A percentile compares a stretch with the other conserved stretches of the same genome.
Conservation (phyloP, 1,140 invertebrate genomes). For the Chironomus striatipennis region DNA sequence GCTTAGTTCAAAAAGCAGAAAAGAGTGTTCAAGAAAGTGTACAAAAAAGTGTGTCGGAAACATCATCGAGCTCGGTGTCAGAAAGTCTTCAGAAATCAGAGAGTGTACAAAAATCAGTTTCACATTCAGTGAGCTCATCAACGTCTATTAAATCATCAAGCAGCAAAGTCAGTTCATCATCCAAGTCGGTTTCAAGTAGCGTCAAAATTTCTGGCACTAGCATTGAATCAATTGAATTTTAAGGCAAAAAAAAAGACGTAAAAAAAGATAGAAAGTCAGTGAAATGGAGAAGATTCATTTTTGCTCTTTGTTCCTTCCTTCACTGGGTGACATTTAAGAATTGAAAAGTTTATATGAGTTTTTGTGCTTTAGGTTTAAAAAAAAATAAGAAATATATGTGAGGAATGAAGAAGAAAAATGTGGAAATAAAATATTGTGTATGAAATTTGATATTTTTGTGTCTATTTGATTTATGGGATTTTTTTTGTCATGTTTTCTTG, state of each 20-base stretch:
- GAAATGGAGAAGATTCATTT: too few species aligned
- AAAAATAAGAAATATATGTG: too few species aligned
- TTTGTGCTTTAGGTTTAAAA: too few species aligned
- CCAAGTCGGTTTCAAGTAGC: background rate
- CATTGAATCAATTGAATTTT: conserved; percentile 18
- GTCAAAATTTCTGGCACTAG: background rate
- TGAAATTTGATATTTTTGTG: too few species aligned
- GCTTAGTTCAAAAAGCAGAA: conserved; percentile 8
- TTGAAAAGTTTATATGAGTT: too few species aligned
- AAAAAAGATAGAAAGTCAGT: background rate
- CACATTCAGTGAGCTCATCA: conserved; percentile 17
- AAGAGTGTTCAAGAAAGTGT: conserved; percentile 18
- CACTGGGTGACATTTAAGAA: too few species aligned
- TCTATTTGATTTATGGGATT: too few species aligned
- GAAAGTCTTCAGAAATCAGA: conserved; percentile 16
- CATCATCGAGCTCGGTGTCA: background rate
- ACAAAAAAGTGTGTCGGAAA: conserved; percentile 3
- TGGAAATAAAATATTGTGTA: too few species aligned
- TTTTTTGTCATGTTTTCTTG: too few species aligned
- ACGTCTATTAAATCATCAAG: conserved; percentile 15
- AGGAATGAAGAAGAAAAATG: too few species aligned
- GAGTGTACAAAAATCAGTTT: conserved; percentile 2
- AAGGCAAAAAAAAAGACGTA: background rate
- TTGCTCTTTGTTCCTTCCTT: too few species aligned
- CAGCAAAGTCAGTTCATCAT: background rate